Evolutionary conservation across 2,888 invertebrate species (phyloP), one percentile per base, ranked within the genome.

Genomic region (Trichogramma evanescens): DNA sequence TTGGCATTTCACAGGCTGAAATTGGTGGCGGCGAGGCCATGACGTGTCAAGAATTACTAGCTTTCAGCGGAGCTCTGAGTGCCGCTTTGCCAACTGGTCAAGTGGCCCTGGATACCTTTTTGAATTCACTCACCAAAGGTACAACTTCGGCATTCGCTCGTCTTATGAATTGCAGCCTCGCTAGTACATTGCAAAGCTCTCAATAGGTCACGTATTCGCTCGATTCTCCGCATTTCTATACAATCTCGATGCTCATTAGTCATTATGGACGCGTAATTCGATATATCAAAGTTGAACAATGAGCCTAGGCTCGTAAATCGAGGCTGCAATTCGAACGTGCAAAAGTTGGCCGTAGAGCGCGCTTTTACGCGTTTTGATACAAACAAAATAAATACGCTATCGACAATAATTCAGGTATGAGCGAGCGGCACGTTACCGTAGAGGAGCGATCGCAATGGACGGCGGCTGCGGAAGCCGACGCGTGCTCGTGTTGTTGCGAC

Each of bases 31-130:
- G 84, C 54, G 83, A 84, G 70, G 82, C 84, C 6, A 87, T 91
- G 84, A 91, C 91, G 0, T 95, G 94, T 76, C 93, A 93, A 78
- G 93, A 94, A 79, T 82, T 95, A 41, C 81, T 95, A 62, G 95
- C 95, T n/a, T 82, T 95, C 57, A 91, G 91, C 54, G 95, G 95
- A 7, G 94, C 94, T 0, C 84, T 95, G 58, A 93, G 93, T 64
- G 95, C 95, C 0, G 93, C 94, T 0, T 79, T 94, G 64, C 93
- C 94, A 3, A 93, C 94, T 4, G 91, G 92, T 26, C 91, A 91
- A 76, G 85, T 89, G 50, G 89, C 91, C 9, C 79, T 92, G 54
- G 91, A 92, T 73, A 88, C 90, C 0, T 90, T 92, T 78, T 88
- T 92, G 71, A 87, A 87, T 71, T 89, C 90, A 54, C 80, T 91